phyloP scores from a whole-genome alignment of 2,888 invertebrate genomes.

The Bombyx huttoni region DNA sequence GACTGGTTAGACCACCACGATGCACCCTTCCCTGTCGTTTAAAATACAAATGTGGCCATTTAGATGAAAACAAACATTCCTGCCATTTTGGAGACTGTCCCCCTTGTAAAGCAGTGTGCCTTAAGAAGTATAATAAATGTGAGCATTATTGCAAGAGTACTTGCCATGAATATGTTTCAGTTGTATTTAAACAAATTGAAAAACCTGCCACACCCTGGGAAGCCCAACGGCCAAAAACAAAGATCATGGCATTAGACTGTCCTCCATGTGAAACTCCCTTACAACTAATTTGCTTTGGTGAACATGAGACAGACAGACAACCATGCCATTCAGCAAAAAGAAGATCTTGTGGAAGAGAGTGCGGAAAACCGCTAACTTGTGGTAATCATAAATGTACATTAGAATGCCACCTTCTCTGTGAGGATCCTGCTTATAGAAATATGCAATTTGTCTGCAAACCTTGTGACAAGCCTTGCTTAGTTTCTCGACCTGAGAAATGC shows the following conservation, averaged over 20 bases:
- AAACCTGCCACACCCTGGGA: slow-evolving; percentile 80
- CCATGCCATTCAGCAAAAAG: slow-evolving; percentile 80
- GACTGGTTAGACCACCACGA: slow-evolving; percentile 82
- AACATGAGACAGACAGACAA: slow-evolving; percentile 78
- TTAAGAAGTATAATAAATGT: slow-evolving; percentile 70
- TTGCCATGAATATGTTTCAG: slow-evolving; percentile 84
- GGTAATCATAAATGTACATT: slow-evolving; percentile 82
- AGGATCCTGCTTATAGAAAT: slow-evolving; percentile 49
- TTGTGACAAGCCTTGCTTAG: slow-evolving; percentile 69
- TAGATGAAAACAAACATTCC: slow-evolving; percentile 77
- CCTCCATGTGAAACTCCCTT: slow-evolving; percentile 81
- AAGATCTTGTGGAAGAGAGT: slow-evolving; percentile 84
- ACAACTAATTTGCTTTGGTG: slow-evolving; percentile 79
- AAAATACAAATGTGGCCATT: slow-evolving; percentile 89
- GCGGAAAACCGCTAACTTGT: slow-evolving; percentile 81
- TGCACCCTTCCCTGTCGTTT: slow-evolving; percentile 83
- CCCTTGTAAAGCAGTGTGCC: slow-evolving; percentile 84
- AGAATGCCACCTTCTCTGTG: slow-evolving; percentile 76
- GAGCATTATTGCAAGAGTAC: slow-evolving; percentile 77
- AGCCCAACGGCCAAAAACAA: slow-evolving; percentile 57
- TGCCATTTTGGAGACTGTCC: slow-evolving; percentile 91
- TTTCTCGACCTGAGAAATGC: slow-evolving; percentile 80
- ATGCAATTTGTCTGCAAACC: slow-evolving; percentile 52
- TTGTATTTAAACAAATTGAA: slow-evolving; percentile 70
- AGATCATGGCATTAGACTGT: slow-evolving; percentile 74